Conservation (phyloP, 2,888 invertebrate species). For the Aspidiotus rigidus region DNA sequence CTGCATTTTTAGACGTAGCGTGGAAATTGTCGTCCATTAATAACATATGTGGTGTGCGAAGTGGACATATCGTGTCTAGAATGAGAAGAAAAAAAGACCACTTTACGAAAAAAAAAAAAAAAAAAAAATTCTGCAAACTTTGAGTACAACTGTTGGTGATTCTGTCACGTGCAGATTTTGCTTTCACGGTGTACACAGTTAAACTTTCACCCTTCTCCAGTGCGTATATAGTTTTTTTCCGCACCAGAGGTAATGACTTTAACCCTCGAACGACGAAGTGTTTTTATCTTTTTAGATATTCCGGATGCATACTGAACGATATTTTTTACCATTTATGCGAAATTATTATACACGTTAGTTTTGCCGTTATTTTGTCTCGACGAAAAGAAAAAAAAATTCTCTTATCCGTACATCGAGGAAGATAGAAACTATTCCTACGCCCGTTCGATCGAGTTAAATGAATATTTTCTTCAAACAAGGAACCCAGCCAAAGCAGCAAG, state of each 20-base stretch:
- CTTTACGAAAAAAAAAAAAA: no score
- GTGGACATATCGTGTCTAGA: no score
- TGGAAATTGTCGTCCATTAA: no score
- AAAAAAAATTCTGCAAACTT: slow-evolving; percentile 7
- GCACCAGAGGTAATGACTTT: slow-evolving; percentile 12
- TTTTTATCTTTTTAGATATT: slow-evolving; percentile 24
- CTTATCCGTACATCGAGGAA: no score
- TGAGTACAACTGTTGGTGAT: slow-evolving; percentile 24
- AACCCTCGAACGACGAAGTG: slow-evolving; percentile 20
- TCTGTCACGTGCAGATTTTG: slow-evolving; percentile 27
- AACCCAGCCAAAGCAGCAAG: no score
- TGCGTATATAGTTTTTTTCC: background rate
- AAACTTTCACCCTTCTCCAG: slow-evolving; percentile 23
- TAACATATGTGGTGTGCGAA: no score
- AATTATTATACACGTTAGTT: slow-evolving; percentile 5
- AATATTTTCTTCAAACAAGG: background rate
- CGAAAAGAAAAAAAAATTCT: no score
- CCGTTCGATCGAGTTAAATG: background rate
- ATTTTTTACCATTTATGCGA: slow-evolving; percentile 24
- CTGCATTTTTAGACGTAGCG: no score
- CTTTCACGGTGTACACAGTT: slow-evolving; percentile 25
- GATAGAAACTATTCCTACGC: no score
- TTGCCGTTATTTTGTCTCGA: no score
- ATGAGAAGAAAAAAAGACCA: no score
- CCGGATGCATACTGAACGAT: slow-evolving; percentile 22